phyloP scores from a whole-genome alignment of 30 jellyfish, hydroid and myxozoan genomes.

The Hydractinia symbiolongicarpus region DNA sequence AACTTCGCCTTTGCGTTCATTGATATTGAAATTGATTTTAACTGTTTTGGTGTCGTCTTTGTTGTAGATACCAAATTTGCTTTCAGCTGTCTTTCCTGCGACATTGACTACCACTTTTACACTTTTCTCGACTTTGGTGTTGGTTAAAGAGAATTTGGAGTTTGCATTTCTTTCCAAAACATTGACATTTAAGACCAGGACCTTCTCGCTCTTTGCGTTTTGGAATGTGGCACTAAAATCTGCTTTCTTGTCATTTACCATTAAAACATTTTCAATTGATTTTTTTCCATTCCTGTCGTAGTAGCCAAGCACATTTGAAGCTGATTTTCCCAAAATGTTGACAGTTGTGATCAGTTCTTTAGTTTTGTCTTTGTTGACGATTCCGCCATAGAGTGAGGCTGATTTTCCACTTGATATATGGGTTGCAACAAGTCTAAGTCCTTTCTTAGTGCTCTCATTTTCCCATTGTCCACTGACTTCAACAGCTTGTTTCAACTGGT shows the following conservation, averaged over 20 bases:
- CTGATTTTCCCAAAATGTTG: constrained; percentile 56
- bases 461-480: constrained; percentile 59
- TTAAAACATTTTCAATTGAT: constrained; percentile 13
- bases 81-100: constrained; percentile 23
- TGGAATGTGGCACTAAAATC: not conserved
- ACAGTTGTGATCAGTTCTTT: constrained; percentile 53
- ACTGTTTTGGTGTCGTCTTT: constrained; percentile 1
- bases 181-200: constrained; percentile 16
- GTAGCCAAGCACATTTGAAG: constrained; percentile 24
- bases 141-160: constrained; percentile 14
- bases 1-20: constrained; percentile 20
- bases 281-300: constrained; percentile 1
- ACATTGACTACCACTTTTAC: constrained; percentile 16
- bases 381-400: constrained; percentile 63
- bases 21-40: not conserved
- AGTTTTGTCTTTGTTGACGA: constrained; percentile 25
- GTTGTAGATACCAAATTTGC: constrained; percentile 6
- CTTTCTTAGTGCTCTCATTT: constrained; percentile 47
- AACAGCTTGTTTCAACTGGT: constrained; percentile 67
- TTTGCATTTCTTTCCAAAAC: constrained; percentile 20
- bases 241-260: constrained; percentile 15
- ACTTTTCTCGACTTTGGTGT: constrained; percentile 8
- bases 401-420: constrained; percentile 45
- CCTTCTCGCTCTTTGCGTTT: not conserved
- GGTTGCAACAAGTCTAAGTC: constrained; percentile 63